A percentile compares a stretch with the other conserved stretches of the same genome.
These are phyloP conservation scores for Drosophila neoperkinsi DNA, from an alignment of 2,888 invertebrate species.

Conservation along the genomic window DNA sequence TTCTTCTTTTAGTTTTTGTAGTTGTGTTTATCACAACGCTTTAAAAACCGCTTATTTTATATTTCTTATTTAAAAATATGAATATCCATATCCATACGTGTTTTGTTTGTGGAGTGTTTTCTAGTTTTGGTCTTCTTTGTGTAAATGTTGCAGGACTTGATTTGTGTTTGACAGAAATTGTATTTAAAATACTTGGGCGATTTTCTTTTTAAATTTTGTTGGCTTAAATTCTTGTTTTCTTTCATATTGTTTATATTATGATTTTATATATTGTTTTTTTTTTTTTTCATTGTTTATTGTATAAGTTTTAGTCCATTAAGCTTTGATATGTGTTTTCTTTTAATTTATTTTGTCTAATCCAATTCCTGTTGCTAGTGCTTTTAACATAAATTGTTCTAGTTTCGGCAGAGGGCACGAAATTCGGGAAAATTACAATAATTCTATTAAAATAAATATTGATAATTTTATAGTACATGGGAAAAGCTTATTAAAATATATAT, in stretches of 20 bases:
- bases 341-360: conserved; percentile 63
- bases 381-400: not conserved
- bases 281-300: conserved; percentile 38
- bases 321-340: conserved; percentile 71
- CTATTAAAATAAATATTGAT: not conserved
- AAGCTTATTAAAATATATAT: conserved; percentile 2
- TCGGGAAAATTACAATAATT: not conserved
- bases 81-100: conserved; percentile 15
- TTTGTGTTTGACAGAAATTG: conserved; percentile 56
- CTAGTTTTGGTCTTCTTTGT: conserved; percentile 46
- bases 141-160: conserved; percentile 41
- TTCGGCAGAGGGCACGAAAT: not conserved
- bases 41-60: conserved; percentile 50
- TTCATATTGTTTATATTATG: conserved; percentile 31
- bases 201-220: conserved; percentile 54
- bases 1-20: conserved; percentile 29
- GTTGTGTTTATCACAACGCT: conserved; percentile 71
- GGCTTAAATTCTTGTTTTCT: conserved; percentile 47
- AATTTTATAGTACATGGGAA: not conserved
- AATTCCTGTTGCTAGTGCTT: conserved; percentile 55
- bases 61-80: conserved; percentile 18
- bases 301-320: conserved; percentile 6
- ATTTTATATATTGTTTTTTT: conserved; percentile 18
- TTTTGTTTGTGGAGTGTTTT: conserved; percentile 16
- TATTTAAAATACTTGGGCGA: conserved; percentile 74